Evolutionary conservation across 1,140 invertebrate species (phyloP).

Genomic region (Lethocerus indicus): DNA sequence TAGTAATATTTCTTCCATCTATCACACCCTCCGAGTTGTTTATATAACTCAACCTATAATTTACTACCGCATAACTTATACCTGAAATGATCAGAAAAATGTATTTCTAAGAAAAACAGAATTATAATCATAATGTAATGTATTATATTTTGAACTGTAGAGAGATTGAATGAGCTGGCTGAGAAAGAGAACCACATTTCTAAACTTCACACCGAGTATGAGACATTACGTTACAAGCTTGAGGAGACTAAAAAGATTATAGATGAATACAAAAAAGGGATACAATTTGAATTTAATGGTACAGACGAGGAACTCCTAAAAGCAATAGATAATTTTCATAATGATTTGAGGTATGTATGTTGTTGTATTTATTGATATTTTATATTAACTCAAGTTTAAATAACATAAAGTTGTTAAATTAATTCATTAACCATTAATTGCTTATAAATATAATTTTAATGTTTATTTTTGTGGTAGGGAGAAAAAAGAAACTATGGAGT

Average conservation of each 20-base stretch:
- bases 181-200: constrained; percentile 16
- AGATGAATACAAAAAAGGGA: constrained; percentile 29
- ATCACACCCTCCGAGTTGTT: no score
- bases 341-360: constrained; percentile 26
- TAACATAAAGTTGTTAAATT: background rate
- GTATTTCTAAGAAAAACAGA: no score
- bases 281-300: constrained; percentile 39
- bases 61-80: no score
- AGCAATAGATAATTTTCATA: constrained; percentile 31
- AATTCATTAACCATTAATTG: background rate
- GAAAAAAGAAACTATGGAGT: constrained; percentile 20
- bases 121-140: background rate
- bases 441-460: constrained; percentile 1
- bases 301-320: constrained; percentile 39
- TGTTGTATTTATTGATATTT: constrained; percentile 3
- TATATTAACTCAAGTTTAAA: background rate
- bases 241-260: constrained; percentile 16
- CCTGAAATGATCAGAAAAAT: no score
- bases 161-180: constrained; percentile 14
- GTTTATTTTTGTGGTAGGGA: constrained; percentile 5
- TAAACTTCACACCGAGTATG: constrained; percentile 24
- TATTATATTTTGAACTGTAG: constrained; percentile 4
- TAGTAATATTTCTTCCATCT: no score
- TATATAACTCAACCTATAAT: no score
- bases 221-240: constrained; percentile 28